These are phyloP conservation scores for Mus pahari DNA, from an alignment of 2,113 vertebrate genomes.

Conservation along the genomic window DNA sequence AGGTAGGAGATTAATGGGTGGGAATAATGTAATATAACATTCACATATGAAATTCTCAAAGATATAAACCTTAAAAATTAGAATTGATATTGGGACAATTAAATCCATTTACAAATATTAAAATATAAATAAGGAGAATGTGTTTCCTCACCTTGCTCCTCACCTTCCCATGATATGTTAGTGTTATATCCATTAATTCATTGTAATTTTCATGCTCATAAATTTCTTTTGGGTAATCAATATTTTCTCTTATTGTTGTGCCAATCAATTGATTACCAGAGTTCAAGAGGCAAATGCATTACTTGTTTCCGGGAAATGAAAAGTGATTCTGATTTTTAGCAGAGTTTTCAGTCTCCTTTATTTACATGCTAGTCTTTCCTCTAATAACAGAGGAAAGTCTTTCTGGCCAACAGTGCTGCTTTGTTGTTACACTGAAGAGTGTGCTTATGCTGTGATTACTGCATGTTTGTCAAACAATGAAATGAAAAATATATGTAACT, in stretches of 20 bases:
- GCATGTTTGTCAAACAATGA: slow-evolving; percentile 52
- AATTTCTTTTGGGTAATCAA: not conserved
- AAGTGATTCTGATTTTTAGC: not conserved
- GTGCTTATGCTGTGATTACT: slow-evolving; percentile 52
- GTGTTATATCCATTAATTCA: slow-evolving; percentile 8
- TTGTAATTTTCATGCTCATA: not conserved
- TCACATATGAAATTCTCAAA: slow-evolving; percentile 41
- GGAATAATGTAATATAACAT: not conserved
- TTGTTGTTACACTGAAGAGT: slow-evolving; percentile 12
- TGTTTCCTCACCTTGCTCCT: not conserved
- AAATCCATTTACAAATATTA: not conserved
- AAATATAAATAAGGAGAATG: not conserved
- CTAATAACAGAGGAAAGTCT: slow-evolving; percentile 25
- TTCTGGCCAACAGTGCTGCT: slow-evolving; percentile 3
- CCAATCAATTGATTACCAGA: not conserved
- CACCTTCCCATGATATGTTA: not conserved
- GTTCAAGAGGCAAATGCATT: slow-evolving; percentile 1
- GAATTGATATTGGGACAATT: not conserved
- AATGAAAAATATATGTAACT: slow-evolving; percentile 41
- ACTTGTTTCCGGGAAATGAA: not conserved
- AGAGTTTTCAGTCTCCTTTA: slow-evolving; percentile 30
- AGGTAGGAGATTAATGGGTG: not conserved
- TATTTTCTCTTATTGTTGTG: not conserved
- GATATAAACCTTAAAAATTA: not conserved
- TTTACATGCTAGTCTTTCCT: slow-evolving; percentile 18